Conservation (phyloP, 2,888 invertebrate species). For the Caenorhabditis sp. region DNA sequence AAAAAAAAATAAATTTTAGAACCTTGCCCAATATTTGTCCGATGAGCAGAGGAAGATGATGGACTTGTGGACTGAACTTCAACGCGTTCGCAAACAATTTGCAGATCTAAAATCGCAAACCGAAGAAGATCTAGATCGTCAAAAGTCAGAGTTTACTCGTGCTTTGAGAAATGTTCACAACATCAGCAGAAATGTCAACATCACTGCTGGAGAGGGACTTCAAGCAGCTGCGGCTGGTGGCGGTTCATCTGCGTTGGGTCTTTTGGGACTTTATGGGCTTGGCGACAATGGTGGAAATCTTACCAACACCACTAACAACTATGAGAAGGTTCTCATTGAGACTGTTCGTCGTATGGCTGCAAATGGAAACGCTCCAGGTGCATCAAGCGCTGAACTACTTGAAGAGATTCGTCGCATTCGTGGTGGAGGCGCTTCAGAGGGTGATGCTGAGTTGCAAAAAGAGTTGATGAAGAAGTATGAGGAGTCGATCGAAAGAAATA, state of each 20-base stretch:
- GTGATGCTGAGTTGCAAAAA: conserved; percentile 64
- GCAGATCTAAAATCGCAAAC: conserved; percentile 58
- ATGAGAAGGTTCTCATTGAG: conserved; percentile 59
- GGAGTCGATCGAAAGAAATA: conserved; percentile 69
- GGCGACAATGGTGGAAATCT: conserved; percentile 37
- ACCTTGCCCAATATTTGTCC: conserved; percentile 66
- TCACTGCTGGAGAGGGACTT: conserved; percentile 16
- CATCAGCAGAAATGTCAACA: conserved; percentile 33
- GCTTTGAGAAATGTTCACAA: conserved; percentile 53
- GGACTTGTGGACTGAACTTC: conserved; percentile 69
- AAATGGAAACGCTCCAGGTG: conserved; percentile 33
- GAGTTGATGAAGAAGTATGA: conserved; percentile 69
- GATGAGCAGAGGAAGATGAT: conserved; percentile 70
- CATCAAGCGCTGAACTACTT: conserved; percentile 44
- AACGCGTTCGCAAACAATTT: conserved; percentile 68
- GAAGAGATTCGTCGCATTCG: conserved; percentile 52
- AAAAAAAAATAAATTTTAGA: conserved; percentile 40
- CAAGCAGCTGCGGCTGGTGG: conserved; percentile 8
- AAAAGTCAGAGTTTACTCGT: conserved; percentile 60
- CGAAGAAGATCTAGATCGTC: conserved; percentile 59
- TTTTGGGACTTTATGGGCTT: conserved; percentile 21
- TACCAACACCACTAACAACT: conserved; percentile 53
- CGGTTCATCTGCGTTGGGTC: conserved; percentile 16
- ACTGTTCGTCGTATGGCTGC: conserved; percentile 49
- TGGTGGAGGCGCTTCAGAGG: conserved; percentile 41